Percentiles rank a stretch among this genome's conserved stretches.
Evolutionary conservation across 2,797 vertebrate genomes (phyloP).

Genomic region (Syndactyla subalaris): DNA sequence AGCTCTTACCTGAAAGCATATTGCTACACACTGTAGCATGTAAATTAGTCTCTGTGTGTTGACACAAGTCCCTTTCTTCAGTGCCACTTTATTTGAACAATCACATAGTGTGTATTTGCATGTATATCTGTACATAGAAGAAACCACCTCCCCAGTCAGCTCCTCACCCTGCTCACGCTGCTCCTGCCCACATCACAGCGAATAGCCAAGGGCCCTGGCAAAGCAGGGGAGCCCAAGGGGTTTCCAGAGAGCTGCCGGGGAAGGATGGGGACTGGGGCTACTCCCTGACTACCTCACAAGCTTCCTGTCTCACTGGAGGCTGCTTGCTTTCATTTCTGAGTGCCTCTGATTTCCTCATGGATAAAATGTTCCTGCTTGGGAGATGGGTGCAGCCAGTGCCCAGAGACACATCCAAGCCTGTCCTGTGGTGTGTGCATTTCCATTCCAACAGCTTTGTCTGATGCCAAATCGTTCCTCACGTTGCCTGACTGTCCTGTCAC

Average conservation of each 20-base stretch:
- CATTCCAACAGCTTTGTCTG: not conserved
- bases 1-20: not conserved
- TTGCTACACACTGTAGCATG: not conserved
- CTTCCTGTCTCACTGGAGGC: not conserved
- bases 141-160: not conserved
- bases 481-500: not conserved
- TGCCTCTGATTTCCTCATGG: not conserved
- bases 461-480: not conserved
- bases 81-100: not conserved
- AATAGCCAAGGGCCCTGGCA: not conserved
- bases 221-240: accelerated
- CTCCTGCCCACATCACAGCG: not conserved
- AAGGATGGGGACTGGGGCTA: accelerated
- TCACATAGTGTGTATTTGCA: not conserved
- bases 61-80: not conserved
- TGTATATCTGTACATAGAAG: not conserved
- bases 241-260: not conserved
- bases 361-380: not conserved
- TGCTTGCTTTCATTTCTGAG: not conserved
- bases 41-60: not conserved
- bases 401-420: accelerated
- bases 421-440: accelerated
- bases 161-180: not conserved
- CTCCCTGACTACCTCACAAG: not conserved
- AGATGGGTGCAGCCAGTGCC: not conserved